phyloP scores from a whole-genome alignment of 2,113 vertebrate species.

The Prunella fulvescens region DNA sequence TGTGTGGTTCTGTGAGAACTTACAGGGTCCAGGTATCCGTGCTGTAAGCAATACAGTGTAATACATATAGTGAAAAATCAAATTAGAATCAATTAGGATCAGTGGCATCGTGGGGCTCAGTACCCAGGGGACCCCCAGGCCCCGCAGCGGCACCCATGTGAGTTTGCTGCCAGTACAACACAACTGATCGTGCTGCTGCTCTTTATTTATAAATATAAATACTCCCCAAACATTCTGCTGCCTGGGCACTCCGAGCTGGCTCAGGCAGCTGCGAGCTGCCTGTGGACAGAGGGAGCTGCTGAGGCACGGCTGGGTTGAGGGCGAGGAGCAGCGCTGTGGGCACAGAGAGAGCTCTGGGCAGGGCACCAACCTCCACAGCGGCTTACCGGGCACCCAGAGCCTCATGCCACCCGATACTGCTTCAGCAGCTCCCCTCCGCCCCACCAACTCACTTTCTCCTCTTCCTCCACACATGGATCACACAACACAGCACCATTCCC shows the following conservation, averaged over 20 bases:
- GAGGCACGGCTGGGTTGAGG: no score
- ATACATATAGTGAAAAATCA: background rate
- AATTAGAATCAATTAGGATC: background rate
- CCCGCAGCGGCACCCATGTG: background rate
- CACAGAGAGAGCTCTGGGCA: background rate
- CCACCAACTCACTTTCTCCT: background rate
- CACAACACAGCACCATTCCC: background rate
- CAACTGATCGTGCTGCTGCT: background rate
- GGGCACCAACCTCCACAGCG: background rate
- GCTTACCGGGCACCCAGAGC: background rate
- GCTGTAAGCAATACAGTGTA: no score
- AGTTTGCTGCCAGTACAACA: background rate
- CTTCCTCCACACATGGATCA: background rate
- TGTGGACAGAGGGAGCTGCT: background rate
- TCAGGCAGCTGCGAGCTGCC: background rate
- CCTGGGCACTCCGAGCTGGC: background rate
- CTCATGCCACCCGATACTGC: no score
- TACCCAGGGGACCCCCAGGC: no score
- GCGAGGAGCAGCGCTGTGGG: rapidly evolving
- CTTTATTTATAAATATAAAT: background rate
- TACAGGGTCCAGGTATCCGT: background rate
- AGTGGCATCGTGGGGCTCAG: background rate
- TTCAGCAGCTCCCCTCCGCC: background rate
- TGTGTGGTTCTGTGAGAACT: background rate
- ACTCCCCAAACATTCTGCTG: background rate